These are phyloP conservation scores for Heliconius congener DNA, from an alignment of 1,140 invertebrate genomes.

Conservation along the genomic window DNA sequence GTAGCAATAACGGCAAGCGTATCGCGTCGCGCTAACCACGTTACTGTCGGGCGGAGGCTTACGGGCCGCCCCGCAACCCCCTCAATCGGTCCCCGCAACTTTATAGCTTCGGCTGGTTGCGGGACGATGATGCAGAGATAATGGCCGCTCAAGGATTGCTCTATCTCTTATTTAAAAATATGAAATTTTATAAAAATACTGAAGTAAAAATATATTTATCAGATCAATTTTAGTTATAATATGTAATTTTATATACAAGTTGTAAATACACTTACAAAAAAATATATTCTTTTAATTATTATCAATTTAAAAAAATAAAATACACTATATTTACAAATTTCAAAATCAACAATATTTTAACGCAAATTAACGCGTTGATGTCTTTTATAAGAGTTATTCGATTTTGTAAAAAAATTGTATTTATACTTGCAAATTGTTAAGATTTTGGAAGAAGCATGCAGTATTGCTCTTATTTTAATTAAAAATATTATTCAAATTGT, in stretches of 20 bases:
- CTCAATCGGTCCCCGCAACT: slow-evolving; percentile 61
- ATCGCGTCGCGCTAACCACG: slow-evolving; percentile 65
- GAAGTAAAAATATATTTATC: neutral
- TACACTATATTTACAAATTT: no score
- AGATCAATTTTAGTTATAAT: neutral
- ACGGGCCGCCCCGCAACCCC: slow-evolving; percentile 66
- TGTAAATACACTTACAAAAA: no score
- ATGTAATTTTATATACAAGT: no score
- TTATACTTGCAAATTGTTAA: neutral
- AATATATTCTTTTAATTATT: no score
- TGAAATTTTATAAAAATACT: neutral
- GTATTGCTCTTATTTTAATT: no score
- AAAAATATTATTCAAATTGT: no score
- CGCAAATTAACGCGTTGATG: slow-evolving; percentile 48
- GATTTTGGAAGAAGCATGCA: neutral
- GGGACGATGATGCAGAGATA: slow-evolving; percentile 77
- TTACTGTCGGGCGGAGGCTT: slow-evolving; percentile 76
- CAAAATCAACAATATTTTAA: no score
- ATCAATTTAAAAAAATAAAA: no score
- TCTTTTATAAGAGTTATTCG: slow-evolving; percentile 42
- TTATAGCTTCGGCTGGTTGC: slow-evolving; percentile 67
- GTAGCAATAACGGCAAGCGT: slow-evolving; percentile 53
- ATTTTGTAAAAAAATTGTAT: no score
- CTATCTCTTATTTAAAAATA: slow-evolving; percentile 44
- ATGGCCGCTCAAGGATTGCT: slow-evolving; percentile 75